Conservation (phyloP, 2,797 vertebrate species). For the Microctenopoma steveboyesi region DNA sequence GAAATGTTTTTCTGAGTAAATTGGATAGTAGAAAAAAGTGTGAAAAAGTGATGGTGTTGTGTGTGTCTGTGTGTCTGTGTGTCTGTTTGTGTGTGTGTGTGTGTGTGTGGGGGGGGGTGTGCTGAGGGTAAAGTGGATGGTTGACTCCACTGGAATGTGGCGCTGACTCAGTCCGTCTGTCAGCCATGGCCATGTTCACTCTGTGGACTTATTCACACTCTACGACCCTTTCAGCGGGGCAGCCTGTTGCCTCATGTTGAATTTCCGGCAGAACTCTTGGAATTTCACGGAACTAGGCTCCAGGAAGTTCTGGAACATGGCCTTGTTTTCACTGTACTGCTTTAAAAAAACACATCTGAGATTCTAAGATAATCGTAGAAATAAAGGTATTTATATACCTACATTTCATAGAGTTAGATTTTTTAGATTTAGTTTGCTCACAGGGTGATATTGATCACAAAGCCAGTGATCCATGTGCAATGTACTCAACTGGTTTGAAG, state of each 20-base stretch:
- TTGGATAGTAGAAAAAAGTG: constrained; percentile 17
- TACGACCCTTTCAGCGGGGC: constrained; percentile 65
- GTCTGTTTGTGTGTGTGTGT: constrained; percentile 7
- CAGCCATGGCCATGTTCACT: constrained; percentile 77
- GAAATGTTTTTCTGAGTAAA: constrained; percentile 9
- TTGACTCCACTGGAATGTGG: constrained; percentile 86
- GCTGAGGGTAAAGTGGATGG: constrained; percentile 77
- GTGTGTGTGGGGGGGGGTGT: constrained; percentile 36
- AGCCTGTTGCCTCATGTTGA: constrained; percentile 77
- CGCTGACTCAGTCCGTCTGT: constrained; percentile 85
- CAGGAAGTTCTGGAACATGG: constrained; percentile 57
- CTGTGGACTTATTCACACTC: constrained; percentile 81
- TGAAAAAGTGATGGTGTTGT: constrained; percentile 30
- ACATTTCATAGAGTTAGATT: too few relatives aligned
- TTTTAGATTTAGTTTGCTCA: too few relatives aligned
- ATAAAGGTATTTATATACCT: background rate
- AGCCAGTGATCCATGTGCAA: background rate
- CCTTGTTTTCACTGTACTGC: constrained; percentile 28
- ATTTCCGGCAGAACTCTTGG: constrained; percentile 77
- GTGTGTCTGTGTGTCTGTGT: constrained; percentile 5
- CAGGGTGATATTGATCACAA: background rate
- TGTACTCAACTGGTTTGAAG: background rate
- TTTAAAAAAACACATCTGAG: constrained; percentile 3
- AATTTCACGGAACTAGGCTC: constrained; percentile 73
- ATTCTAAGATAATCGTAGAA: background rate